Base-by-base conservation (phyloP, 2,888 invertebrate species). In the Anaspis maculata region DNA sequence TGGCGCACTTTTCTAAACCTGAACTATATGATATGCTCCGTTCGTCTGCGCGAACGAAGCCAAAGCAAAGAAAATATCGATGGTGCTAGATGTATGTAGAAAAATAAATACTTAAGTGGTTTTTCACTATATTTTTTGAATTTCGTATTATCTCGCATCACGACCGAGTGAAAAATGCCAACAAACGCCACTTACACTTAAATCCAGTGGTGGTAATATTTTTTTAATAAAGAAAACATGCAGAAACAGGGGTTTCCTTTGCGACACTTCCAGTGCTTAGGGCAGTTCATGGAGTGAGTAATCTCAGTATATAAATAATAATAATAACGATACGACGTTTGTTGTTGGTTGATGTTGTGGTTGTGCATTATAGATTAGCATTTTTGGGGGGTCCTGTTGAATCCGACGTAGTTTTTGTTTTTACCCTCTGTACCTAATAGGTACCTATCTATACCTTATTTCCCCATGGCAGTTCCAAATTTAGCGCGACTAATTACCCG, bases 11-110 rank as follows among this genome's bases (percentile, higher is more conserved):
- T n/a, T n/a, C n/a, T n/a, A n/a, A n/a, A n/a, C n/a, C n/a, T n/a
- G n/a, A n/a, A n/a, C n/a, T n/a, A n/a, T n/a, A n/a, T n/a, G n/a
- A n/a, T n/a, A n/a, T n/a, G n/a, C n/a, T n/a, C n/a, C n/a, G n/a
- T n/a, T n/a, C n/a, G n/a, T n/a, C n/a, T n/a, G n/a, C n/a, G n/a
- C n/a, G n/a, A n/a, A n/a, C n/a, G n/a, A n/a, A n/a, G n/a, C n/a
- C n/a, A n/a, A n/a, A n/a, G n/a, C n/a, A n/a, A 39, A 34, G 41
- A 43, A 42, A 45, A 46, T 47, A 49, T 49, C 45, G 46, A 49
- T 49, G 49, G 45, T 46, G 26, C 29, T 44, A 34, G 37, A 30
- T 40, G 33, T 35, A 41, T 42, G 39, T 43, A 44, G 37, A 40
- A 42, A 44, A 46, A 46, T 45, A 39, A 39, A 16, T 28, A 16